Evolutionary conservation across 2,113 vertebrate genomes (phyloP).

Genomic region (Oriolus oriolus): DNA sequence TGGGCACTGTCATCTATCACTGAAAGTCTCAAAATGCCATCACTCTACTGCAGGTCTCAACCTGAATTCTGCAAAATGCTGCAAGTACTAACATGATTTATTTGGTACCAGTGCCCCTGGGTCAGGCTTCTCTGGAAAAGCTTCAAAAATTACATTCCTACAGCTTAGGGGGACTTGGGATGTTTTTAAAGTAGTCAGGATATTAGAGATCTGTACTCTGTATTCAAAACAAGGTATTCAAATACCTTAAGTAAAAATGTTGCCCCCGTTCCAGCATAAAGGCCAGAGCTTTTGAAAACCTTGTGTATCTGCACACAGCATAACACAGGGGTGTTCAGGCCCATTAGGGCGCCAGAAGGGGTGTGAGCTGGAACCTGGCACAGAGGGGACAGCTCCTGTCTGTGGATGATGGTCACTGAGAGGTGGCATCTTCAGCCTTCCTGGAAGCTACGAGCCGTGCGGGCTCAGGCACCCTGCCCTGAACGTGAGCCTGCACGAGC

Average conservation of each 20-base stretch:
- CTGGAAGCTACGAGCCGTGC: rapidly evolving
- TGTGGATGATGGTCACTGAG: background rate
- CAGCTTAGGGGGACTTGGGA: background rate
- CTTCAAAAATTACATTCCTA: background rate
- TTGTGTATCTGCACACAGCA: background rate
- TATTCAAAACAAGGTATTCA: background rate
- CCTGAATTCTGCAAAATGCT: background rate
- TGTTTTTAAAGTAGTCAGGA: background rate
- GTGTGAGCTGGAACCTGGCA: background rate
- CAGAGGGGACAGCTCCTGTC: background rate
- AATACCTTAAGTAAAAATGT: background rate
- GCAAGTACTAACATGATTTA: background rate
- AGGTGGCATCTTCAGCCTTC: background rate
- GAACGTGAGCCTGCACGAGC: background rate
- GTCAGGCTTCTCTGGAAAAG: background rate
- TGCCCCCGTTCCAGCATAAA: background rate
- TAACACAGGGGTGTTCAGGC: background rate
- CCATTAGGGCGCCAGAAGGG: background rate
- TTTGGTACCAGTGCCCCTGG: background rate
- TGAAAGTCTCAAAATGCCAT: background rate
- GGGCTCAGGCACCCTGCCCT: background rate
- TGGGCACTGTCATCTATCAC: constrained; percentile 27
- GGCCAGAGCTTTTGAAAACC: background rate
- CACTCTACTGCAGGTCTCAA: background rate
- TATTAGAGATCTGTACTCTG: background rate